phyloP scores from a whole-genome alignment of 2,888 invertebrate species.

The Brachycybe producta region DNA sequence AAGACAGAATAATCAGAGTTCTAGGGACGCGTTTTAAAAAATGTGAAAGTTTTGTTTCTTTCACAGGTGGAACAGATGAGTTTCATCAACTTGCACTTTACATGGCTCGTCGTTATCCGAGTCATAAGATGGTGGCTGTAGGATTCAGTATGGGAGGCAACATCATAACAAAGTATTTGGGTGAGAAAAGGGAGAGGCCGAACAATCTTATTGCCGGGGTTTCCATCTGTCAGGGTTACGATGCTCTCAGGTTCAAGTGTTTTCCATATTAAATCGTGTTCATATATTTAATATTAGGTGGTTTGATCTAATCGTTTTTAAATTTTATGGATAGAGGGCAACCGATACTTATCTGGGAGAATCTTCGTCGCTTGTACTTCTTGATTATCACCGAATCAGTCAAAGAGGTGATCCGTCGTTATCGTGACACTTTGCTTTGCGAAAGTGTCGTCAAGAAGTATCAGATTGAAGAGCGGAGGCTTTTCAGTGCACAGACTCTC shows the following conservation, averaged over 20 bases:
- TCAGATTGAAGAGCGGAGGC: conserved; percentile 61
- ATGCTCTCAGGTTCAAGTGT: conserved; percentile 68
- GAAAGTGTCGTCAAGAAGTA: conserved; percentile 55
- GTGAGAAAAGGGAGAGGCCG: conserved; percentile 46
- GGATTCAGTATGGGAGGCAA: conserved; percentile 93
- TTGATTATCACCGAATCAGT: conserved; percentile 89
- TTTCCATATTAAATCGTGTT: neutral
- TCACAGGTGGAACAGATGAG: conserved; percentile 74
- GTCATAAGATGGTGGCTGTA: conserved; percentile 63
- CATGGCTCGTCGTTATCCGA: conserved; percentile 56
- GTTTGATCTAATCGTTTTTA: conserved; percentile 13
- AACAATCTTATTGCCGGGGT: conserved; percentile 63
- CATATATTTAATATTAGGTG: neutral
- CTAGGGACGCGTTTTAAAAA: neutral
- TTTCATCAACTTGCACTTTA: conserved; percentile 68
- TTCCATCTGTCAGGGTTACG: conserved; percentile 89
- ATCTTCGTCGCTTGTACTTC: conserved; percentile 75
- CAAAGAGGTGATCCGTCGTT: conserved; percentile 70
- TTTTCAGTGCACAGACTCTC: conserved; percentile 73
- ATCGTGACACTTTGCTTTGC: conserved; percentile 59
- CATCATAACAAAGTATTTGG: conserved; percentile 81
- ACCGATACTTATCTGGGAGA: conserved; percentile 72
- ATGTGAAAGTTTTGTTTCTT: neutral
- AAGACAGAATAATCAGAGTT: too few relatives aligned
- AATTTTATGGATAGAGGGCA: conserved; percentile 54